Conservation (phyloP, 1,140 invertebrate genomes). For the Proctacanthus coquilletti region DNA sequence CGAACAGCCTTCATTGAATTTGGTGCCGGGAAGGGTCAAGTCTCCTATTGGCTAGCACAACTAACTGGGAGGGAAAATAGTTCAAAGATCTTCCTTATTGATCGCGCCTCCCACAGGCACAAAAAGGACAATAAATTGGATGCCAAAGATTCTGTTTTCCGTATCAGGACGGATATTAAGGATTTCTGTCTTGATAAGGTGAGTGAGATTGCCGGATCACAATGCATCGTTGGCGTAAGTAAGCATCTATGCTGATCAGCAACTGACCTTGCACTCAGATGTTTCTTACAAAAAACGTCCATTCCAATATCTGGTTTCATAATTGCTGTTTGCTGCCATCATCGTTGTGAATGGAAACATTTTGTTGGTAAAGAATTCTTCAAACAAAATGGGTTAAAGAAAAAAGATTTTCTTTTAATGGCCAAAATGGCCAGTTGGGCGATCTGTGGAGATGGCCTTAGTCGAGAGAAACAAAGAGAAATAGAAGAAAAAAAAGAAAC, state of each 20-base stretch:
- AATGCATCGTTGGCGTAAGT: slow-evolving; percentile 49
- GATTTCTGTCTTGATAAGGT: slow-evolving; percentile 49
- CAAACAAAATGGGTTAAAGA: slow-evolving; percentile 37
- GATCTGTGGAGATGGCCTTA: slow-evolving; percentile 51
- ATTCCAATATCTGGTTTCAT: slow-evolving; percentile 37
- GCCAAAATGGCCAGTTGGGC: slow-evolving; percentile 72
- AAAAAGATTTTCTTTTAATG: slow-evolving; percentile 56
- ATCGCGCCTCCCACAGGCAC: slow-evolving; percentile 60
- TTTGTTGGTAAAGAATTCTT: slow-evolving; percentile 50
- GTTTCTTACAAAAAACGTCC: slow-evolving; percentile 34
- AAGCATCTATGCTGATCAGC: slow-evolving; percentile 79
- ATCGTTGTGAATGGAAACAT: slow-evolving; percentile 52
- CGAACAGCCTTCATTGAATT: slow-evolving; percentile 65
- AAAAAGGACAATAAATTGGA: slow-evolving; percentile 59
- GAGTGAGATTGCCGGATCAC: slow-evolving; percentile 31
- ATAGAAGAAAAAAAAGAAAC: slow-evolving; percentile 24
- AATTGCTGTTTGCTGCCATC: slow-evolving; percentile 79
- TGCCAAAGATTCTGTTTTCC: slow-evolving; percentile 34
- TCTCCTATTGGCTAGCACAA: slow-evolving; percentile 57
- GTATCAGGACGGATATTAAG: slow-evolving; percentile 56
- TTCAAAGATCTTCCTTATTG: slow-evolving; percentile 50
- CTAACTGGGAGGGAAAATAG: slow-evolving; percentile 31
- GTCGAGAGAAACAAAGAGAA: slow-evolving; percentile 28
- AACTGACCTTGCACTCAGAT: slow-evolving; percentile 58
- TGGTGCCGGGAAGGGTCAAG: slow-evolving; percentile 69